Conservation (phyloP, 2,113 vertebrate genomes). For the Delphinapterus leucas region DNA sequence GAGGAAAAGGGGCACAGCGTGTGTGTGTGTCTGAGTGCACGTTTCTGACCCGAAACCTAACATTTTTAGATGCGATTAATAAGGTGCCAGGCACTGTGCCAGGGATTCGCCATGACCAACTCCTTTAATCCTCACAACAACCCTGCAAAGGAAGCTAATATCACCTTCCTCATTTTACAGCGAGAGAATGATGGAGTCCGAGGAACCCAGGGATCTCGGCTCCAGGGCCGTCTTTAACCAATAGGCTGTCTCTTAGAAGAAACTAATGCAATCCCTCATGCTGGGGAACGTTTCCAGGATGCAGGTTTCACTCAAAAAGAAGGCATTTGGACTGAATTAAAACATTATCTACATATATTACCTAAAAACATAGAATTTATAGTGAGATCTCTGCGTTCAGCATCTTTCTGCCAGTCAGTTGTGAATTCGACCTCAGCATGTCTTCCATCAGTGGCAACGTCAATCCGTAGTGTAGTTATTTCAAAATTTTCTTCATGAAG, state of each 20-base stretch:
- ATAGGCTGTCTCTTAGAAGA: background rate
- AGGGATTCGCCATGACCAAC: background rate
- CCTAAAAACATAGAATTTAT: constrained; percentile 99
- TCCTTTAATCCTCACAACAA: background rate
- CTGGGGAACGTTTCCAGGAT: background rate
- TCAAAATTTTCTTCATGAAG: constrained; percentile 96
- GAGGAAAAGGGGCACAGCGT: accelerated
- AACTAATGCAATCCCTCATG: background rate
- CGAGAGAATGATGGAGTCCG: background rate
- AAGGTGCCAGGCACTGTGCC: background rate
- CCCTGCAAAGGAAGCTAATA: background rate
- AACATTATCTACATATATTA: constrained; percentile 70
- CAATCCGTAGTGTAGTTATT: constrained; percentile 94
- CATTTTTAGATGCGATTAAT: background rate
- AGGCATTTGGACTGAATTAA: background rate
- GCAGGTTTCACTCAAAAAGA: background rate
- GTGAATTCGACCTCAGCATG: constrained; percentile 97
- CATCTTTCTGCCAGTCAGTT: constrained; percentile 95
- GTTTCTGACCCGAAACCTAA: background rate
- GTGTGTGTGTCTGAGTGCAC: accelerated
- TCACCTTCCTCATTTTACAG: accelerated
- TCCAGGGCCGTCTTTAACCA: background rate
- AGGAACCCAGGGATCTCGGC: background rate
- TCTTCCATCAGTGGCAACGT: constrained; percentile 91
- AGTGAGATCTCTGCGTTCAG: constrained; percentile 95